phyloP scores from a whole-genome alignment of 2,888 invertebrate genomes.

The Chymomyza amoena region DNA sequence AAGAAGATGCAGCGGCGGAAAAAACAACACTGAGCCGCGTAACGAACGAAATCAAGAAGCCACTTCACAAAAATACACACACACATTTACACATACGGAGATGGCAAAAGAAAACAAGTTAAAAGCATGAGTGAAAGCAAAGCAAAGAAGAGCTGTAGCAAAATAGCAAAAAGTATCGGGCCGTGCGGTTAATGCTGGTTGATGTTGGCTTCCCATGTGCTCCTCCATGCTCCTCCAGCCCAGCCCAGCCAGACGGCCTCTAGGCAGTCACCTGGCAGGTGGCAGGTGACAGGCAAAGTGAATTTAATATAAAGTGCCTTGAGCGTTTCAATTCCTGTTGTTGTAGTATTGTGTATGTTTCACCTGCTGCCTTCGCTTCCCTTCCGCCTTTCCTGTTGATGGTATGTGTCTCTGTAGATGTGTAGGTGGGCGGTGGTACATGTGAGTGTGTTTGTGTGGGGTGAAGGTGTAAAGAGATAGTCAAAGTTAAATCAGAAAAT shows the following conservation, averaged over 20 bases:
- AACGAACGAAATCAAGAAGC: conserved; percentile 62
- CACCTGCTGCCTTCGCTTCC: too few species aligned
- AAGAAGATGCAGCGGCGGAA: neutral
- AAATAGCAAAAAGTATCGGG: conserved; percentile 20
- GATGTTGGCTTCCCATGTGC: conserved; percentile 26
- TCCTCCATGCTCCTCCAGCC: too few species aligned
- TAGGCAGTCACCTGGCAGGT: conserved; percentile 31
- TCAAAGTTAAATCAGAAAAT: too few species aligned
- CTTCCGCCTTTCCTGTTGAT: neutral
- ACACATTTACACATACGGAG: too few species aligned
- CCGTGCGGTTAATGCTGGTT: conserved; percentile 26
- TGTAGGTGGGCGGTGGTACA: neutral
- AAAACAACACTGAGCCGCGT: conserved; percentile 38
- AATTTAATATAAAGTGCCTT: conserved; percentile 60
- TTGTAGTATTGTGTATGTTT: conserved; percentile 8
- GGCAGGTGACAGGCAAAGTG: conserved; percentile 60
- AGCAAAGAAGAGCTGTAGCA: neutral
- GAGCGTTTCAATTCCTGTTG: conserved; percentile 51
- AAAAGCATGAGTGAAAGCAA: neutral
- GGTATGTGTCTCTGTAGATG: neutral
- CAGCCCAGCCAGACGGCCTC: conserved; percentile 20
- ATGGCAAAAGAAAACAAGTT: conserved; percentile 2
- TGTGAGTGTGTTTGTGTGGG: too few species aligned
- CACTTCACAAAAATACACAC: conserved; percentile 32
- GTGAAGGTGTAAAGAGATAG: neutral